phyloP scores from a whole-genome alignment of 2,113 vertebrate genomes.

The Gadus chalcogrammus region DNA sequence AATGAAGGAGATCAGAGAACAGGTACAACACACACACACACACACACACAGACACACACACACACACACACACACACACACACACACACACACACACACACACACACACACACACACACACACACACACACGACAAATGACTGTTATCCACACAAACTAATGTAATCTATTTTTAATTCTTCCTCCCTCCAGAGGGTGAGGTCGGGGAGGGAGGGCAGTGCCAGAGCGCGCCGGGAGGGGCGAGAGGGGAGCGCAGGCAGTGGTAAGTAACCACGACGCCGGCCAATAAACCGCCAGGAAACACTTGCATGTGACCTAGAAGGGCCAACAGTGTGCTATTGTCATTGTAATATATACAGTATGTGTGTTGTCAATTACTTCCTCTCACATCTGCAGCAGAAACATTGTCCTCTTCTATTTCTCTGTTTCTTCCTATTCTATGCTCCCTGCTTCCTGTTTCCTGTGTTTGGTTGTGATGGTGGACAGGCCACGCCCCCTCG shows the following conservation, averaged over 20 bases:
- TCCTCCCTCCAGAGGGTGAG: slow-evolving; percentile 78
- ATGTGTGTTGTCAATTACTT: too few species aligned
- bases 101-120: not conserved
- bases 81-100: not conserved
- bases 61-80: not conserved
- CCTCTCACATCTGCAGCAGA: not conserved
- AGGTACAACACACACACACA: slow-evolving; percentile 70
- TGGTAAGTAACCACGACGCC: slow-evolving; percentile 75
- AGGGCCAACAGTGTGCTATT: not conserved
- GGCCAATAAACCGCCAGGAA: too few species aligned
- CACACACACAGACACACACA: not conserved
- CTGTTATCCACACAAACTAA: not conserved
- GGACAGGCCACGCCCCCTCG: slow-evolving; percentile 36
- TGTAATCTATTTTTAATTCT: not conserved
- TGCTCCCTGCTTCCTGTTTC: slow-evolving; percentile 18
- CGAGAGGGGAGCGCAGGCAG: slow-evolving; percentile 80
- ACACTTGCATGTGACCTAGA: too few species aligned
- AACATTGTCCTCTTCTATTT: not conserved
- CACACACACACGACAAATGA: not conserved
- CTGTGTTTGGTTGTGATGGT: slow-evolving; percentile 33
- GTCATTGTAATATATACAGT: too few species aligned
- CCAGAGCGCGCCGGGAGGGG: slow-evolving; percentile 65
- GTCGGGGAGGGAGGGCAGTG: slow-evolving; percentile 85
- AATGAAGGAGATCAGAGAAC: slow-evolving; percentile 91
- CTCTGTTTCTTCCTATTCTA: not conserved